Base-by-base conservation (phyloP, 2,888 invertebrate species). In the Psococerastis gibbosa region DNA sequence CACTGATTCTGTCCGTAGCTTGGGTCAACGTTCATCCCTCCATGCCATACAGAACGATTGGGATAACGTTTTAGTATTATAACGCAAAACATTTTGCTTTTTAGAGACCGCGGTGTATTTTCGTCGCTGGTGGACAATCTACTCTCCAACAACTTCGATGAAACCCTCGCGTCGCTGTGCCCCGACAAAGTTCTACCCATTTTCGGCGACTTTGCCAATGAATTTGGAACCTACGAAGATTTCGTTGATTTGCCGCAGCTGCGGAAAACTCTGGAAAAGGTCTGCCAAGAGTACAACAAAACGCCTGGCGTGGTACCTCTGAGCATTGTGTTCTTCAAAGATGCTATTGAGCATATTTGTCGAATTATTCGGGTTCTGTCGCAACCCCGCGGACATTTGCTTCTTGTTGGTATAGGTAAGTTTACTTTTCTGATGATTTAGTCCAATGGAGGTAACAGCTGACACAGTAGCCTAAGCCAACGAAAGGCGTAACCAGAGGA, bases 301-400 rank as follows among this genome's bases (percentile, higher is more conserved):
- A 71, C 74, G 8, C 79, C 83, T 0, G 84, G 85, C 1, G 76
- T 78, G 18, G 71, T 81, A 2, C 70, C 74, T 52, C 75, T 88
- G 72, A 78, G 85, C 58, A 62, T 89, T 47, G 85, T 89, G 4
- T 68, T 89, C 46, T 89, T 88, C 61, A 75, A 73, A 52, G 87
- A 89, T 56, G 88, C 88, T 8, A 76, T 89, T 34, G 80, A 85
- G 53, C 88, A 89, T 60, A 70, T 89, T 44, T 77, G 79, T 47
- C 73, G 83, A 49, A 78, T 89, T 47, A 75, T 80, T 18, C 68
- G 89, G 34, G 82, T 88, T 22, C 72, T 89, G 45, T 81, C 87
- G 1, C 87, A 71, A 56, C 82, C 79, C 0, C 65, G 82, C 9
- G 88, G 89, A 1, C 76, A 89, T 58, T 71, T 84, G 73, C 64